These are phyloP conservation scores for Eristalis intricaria DNA, from an alignment of 2,888 invertebrate species.

Conservation along the genomic window DNA sequence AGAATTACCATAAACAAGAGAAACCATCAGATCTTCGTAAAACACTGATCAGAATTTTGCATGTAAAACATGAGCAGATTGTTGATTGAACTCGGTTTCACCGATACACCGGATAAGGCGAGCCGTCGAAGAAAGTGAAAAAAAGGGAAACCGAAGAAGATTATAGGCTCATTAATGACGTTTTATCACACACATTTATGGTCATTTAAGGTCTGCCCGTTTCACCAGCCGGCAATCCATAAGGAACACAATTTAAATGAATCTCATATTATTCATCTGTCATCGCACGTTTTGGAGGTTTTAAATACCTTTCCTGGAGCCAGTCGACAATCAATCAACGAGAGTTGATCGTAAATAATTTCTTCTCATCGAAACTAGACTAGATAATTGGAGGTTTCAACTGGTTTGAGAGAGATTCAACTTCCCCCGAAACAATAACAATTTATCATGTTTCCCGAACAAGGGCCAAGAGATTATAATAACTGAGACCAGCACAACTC, in stretches of 20 bases:
- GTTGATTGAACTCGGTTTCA: background rate
- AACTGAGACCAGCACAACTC: background rate
- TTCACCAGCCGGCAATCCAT: background rate
- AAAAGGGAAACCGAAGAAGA: background rate
- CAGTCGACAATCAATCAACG: background rate
- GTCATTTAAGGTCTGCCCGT: background rate
- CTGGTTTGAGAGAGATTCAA: background rate
- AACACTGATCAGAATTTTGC: background rate
- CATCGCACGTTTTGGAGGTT: background rate
- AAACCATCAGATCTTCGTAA: background rate
- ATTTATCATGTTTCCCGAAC: background rate
- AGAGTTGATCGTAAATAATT: background rate
- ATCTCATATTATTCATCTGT: background rate
- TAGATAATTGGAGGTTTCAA: background rate
- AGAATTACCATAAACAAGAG: background rate
- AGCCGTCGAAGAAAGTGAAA: background rate
- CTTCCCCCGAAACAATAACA: background rate
- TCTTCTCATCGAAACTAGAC: background rate
- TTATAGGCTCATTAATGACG: background rate
- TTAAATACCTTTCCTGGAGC: background rate
- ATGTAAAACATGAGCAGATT: background rate
- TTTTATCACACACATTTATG: background rate
- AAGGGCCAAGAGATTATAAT: background rate
- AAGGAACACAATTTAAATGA: background rate
- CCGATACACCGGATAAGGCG: background rate